Evolutionary conservation across 2,888 invertebrate species (phyloP).

Genomic region (Byasa hedistus): DNA sequence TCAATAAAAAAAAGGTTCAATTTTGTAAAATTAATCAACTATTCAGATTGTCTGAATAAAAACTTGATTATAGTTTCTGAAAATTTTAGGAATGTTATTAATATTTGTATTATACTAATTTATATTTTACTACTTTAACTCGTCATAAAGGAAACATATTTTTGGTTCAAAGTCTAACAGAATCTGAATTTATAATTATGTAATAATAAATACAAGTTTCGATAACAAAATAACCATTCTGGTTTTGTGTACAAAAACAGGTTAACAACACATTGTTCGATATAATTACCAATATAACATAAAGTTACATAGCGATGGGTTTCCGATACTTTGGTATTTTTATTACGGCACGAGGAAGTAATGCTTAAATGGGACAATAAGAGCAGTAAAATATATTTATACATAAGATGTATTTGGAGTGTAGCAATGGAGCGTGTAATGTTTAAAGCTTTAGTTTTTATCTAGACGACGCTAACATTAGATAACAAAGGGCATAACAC

Average conservation of each 20-base stretch:
- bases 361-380: neutral
- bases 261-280: no score
- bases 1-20: neutral
- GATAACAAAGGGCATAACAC: conserved; percentile 62
- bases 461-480: conserved; percentile 43
- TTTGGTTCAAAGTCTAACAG: no score
- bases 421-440: neutral
- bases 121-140: no score
- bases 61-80: neutral
- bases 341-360: neutral
- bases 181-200: no score
- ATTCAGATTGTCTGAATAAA: no score
- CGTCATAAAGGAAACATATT: no score
- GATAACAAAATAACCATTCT: no score
- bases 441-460: conserved; percentile 23
- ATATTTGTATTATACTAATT: neutral
- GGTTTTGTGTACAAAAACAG: no score
- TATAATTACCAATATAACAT: no score
- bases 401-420: neutral
- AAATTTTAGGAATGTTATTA: neutral
- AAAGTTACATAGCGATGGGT: no score
- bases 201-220: no score
- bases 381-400: neutral
- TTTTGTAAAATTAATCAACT: neutral
- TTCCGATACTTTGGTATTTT: no score